These are phyloP conservation scores for Molothrus ater DNA, from an alignment of 2,797 vertebrate species.

Conservation along the genomic window DNA sequence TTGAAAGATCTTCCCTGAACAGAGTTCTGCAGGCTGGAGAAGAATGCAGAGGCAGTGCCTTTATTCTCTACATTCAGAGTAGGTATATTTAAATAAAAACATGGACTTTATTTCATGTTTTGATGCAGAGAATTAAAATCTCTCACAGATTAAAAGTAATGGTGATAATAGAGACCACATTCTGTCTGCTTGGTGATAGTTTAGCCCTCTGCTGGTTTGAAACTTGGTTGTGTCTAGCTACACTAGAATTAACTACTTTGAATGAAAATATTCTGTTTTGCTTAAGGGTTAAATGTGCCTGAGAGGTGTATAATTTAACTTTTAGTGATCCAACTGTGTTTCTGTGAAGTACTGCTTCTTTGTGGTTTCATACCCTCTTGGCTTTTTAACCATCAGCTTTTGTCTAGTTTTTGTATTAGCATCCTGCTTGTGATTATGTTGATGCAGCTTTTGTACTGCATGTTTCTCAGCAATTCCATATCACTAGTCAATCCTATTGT, in stretches of 20 bases:
- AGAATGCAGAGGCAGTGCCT: not conserved
- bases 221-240: not conserved
- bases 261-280: not conserved
- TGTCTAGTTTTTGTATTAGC: not conserved
- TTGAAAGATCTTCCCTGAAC: not conserved
- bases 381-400: not conserved
- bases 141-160: not conserved
- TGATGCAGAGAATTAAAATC: not conserved
- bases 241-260: not conserved
- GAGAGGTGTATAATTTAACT: constrained; percentile 78
- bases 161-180: not conserved
- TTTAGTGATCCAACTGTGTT: constrained; percentile 63
- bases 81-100: not conserved
- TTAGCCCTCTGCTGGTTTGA: not conserved
- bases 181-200: not conserved
- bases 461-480: not conserved
- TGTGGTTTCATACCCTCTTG: not conserved
- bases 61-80: not conserved
- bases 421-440: not conserved
- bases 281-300: constrained; percentile 70
- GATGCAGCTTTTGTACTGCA: constrained; percentile 48
- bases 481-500: not conserved
- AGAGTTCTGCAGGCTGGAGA: not conserved
- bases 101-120: not conserved
- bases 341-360: constrained; percentile 49